Conservation (phyloP, 2,113 vertebrate genomes). For the Reinhardtius hippoglossoides region DNA sequence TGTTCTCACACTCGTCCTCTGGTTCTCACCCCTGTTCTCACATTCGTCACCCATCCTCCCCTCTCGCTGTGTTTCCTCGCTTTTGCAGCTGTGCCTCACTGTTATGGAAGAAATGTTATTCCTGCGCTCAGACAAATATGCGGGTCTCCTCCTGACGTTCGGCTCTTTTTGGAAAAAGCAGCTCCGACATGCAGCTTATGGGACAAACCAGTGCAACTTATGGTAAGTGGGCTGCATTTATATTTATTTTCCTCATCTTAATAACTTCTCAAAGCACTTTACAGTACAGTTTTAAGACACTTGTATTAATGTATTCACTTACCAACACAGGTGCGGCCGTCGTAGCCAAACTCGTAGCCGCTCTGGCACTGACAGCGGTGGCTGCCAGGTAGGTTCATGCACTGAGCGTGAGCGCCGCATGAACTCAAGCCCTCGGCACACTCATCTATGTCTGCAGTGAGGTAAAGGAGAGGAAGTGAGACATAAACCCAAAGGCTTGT, state of each 20-base stretch:
- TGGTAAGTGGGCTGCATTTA: too few relatives aligned
- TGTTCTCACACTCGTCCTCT: conserved; percentile 39
- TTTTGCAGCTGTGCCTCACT: conserved; percentile 63
- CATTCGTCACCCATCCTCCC: conserved; percentile 54
- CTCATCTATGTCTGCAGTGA: conserved; percentile 88
- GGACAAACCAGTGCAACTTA: not conserved
- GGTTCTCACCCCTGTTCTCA: conserved; percentile 29
- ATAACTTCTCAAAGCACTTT: too few relatives aligned
- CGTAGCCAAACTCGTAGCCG: conserved; percentile 80
- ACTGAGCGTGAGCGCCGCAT: conserved; percentile 85
- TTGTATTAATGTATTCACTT: conserved; percentile 56
- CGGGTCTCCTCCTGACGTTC: not conserved
- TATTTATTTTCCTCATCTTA: too few relatives aligned
- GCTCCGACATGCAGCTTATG: not conserved
- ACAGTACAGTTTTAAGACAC: too few relatives aligned
- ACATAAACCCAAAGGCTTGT: not conserved
- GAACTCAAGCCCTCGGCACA: conserved; percentile 80
- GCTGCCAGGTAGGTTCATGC: conserved; percentile 86
- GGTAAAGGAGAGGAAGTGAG: conserved; percentile 21
- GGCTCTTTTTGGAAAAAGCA: not conserved
- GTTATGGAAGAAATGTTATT: conserved; percentile 41
- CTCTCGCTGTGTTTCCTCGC: conserved; percentile 21
- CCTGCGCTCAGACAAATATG: conserved; percentile 28
- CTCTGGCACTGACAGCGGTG: conserved; percentile 87
- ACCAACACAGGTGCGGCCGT: conserved; percentile 85